phyloP scores from a whole-genome alignment of 2,888 invertebrate species.

The Agrochola circellaris region DNA sequence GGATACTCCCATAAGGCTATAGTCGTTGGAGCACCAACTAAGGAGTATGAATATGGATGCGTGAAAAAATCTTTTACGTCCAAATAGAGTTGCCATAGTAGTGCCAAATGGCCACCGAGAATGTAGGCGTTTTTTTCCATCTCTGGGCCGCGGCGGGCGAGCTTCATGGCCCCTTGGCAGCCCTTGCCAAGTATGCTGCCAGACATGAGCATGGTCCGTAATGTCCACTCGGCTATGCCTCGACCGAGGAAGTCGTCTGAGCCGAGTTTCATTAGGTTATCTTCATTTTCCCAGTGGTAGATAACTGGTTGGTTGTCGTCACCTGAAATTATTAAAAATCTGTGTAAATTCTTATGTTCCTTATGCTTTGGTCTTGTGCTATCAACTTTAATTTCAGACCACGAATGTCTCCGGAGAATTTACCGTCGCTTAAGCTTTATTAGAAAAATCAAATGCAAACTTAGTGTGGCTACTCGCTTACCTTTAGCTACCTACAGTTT shows the following conservation, averaged over 20 bases:
- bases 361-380: background rate
- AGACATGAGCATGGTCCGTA: constrained; percentile 84
- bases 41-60: constrained; percentile 84
- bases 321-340: constrained; percentile 65
- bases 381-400: background rate
- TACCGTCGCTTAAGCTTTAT: background rate
- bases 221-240: constrained; percentile 84
- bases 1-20: constrained; percentile 87
- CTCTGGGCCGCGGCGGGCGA: constrained; percentile 75
- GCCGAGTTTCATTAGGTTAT: constrained; percentile 82
- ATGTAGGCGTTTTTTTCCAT: constrained; percentile 83
- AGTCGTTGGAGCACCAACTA: constrained; percentile 83
- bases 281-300: constrained; percentile 85
- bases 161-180: constrained; percentile 86
- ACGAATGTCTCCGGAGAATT: background rate
- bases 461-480: background rate
- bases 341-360: too few relatives aligned
- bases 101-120: constrained; percentile 84
- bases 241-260: constrained; percentile 83
- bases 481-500: too few relatives aligned
- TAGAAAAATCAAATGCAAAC: background rate
- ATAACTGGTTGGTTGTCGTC: constrained; percentile 67
- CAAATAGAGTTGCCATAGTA: constrained; percentile 86
- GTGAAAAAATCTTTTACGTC: constrained; percentile 87
- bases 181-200: constrained; percentile 87